phyloP scores from a whole-genome alignment of 2,797 vertebrate species.

The Euphonia xanthogaster region DNA sequence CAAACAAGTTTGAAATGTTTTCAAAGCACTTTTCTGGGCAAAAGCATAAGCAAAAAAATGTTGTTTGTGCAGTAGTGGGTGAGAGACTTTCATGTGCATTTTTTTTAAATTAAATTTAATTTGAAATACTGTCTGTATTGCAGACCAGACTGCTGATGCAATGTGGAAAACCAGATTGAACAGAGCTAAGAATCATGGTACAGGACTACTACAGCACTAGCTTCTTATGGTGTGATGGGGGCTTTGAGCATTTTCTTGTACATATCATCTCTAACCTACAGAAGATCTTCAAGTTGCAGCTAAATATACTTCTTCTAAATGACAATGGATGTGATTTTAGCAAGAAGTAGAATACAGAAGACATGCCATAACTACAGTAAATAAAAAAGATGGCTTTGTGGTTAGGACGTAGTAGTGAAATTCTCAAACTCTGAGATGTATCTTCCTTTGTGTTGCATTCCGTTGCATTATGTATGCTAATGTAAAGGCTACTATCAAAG shows the following conservation, averaged over 20 bases:
- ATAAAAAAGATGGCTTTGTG: not conserved
- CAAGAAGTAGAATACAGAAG: not conserved
- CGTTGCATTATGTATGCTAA: not conserved
- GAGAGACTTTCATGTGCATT: not conserved
- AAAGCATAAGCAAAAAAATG: not conserved
- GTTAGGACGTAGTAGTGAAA: not conserved
- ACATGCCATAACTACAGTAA: not conserved
- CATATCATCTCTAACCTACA: not conserved
- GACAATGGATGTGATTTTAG: not conserved
- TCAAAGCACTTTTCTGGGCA: not conserved
- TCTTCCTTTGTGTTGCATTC: accelerated
- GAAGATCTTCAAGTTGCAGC: not conserved
- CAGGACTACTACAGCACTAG: not conserved
- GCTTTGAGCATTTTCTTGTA: not conserved
- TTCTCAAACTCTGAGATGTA: not conserved
- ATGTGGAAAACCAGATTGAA: not conserved
- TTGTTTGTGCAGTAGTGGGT: not conserved
- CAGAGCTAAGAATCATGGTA: not conserved
- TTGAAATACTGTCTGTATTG: not conserved
- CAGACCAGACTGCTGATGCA: not conserved
- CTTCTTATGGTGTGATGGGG: not conserved
- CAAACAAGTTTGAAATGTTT: not conserved
- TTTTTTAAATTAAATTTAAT: not conserved
- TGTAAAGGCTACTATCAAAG: not conserved
- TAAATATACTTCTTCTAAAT: not conserved